Evolutionary conservation across 2,797 vertebrate species (phyloP).

Genomic region (Lutjanus campechanus): DNA sequence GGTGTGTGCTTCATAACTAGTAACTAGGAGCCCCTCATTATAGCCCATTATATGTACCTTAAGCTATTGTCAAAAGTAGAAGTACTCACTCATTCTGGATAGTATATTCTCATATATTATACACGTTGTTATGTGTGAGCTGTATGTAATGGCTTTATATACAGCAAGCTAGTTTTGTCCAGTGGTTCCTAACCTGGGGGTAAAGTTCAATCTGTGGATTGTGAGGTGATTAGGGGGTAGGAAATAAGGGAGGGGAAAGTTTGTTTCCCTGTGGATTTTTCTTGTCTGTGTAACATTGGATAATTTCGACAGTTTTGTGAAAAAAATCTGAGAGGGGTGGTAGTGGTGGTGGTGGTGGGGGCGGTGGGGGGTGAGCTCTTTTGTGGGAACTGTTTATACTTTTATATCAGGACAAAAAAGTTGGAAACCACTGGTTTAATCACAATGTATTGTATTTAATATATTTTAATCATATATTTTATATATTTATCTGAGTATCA

Average conservation of each 20-base stretch:
- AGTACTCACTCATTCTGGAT: background rate
- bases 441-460: background rate
- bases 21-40: too few relatives aligned
- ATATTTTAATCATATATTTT: background rate
- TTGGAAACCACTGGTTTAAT: background rate
- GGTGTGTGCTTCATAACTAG: too few relatives aligned
- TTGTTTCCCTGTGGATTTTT: background rate
- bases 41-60: too few relatives aligned
- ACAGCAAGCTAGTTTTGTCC: background rate
- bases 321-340: background rate
- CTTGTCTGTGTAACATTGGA: background rate
- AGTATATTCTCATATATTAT: background rate
- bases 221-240: background rate
- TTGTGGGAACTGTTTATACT: too few relatives aligned
- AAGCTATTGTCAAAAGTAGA: background rate
- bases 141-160: background rate
- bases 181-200: background rate
- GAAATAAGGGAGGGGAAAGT: background rate
- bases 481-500: background rate
- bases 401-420: background rate
- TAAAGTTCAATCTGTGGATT: background rate
- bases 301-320: background rate
- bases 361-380: too few relatives aligned
- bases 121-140: background rate
- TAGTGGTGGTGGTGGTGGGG: too few relatives aligned